phyloP scores from a whole-genome alignment of 2,888 invertebrate species.

The Helleia helle region DNA sequence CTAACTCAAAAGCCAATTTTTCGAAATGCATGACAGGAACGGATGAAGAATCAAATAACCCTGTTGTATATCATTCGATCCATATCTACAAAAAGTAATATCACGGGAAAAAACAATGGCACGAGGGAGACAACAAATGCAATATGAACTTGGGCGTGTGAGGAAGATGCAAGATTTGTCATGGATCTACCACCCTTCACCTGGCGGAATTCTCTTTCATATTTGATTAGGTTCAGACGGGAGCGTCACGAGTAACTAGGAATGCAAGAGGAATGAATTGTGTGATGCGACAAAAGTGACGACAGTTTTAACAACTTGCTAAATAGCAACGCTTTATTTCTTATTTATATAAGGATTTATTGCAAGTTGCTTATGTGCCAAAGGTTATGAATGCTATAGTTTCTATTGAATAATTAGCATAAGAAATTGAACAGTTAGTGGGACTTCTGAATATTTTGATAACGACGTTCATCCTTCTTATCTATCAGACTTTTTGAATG shows the following conservation, averaged over 20 bases:
- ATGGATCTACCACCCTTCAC: conserved; percentile 62
- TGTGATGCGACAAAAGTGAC: conserved; percentile 12
- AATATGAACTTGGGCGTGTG: conserved; percentile 31
- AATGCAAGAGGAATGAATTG: conserved; percentile 25
- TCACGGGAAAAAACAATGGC: conserved; percentile 41
- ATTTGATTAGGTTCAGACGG: conserved; percentile 63
- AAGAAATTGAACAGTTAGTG: too few relatives aligned
- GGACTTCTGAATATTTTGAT: too few relatives aligned
- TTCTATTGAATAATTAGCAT: too few relatives aligned
- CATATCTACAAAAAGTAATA: conserved; percentile 51
- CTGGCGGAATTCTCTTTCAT: conserved; percentile 54
- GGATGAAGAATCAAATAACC: conserved; percentile 46
- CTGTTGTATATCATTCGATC: conserved; percentile 43
- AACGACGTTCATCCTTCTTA: too few relatives aligned
- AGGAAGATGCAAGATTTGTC: conserved; percentile 43
- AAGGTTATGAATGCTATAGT: too few relatives aligned
- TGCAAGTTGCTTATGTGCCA: too few relatives aligned
- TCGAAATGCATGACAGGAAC: conserved; percentile 42
- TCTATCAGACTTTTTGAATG: too few relatives aligned
- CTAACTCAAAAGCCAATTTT: conserved; percentile 47
- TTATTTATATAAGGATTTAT: too few relatives aligned
- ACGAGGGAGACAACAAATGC: conserved; percentile 29
- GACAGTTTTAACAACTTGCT: background rate
- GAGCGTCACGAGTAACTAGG: conserved; percentile 49
- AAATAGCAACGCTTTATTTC: background rate